Base-by-base conservation (phyloP, 1,140 invertebrate species). In the Drosophila suzukii region DNA sequence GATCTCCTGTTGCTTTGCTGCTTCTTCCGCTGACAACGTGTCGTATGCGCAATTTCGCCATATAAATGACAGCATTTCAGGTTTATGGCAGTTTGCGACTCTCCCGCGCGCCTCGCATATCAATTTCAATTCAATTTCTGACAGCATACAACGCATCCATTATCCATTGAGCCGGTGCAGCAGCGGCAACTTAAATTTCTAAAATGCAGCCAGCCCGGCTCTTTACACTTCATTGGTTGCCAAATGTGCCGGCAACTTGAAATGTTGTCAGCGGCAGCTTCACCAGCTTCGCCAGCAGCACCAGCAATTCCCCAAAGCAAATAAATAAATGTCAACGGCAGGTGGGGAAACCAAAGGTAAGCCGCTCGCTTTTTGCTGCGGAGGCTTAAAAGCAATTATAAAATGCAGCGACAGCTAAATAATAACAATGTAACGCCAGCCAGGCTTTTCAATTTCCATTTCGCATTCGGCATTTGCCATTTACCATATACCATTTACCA, bases 71-170 rank as follows among this genome's bases (percentile, higher is more conserved):
- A 78, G 63, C 66, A 79, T 83, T 86, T 88, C 50, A 75, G 67
- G 65, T 73, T 88, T 88, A 88, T 82, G 83, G 66, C 79, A 83
- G 75, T 74, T 68, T 78, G 57, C 66, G 55, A 71, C 60, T 78
- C 78, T 62, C 65, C 68, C 62, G 60, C 75, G 83, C 79, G 74
- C 49, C 61, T 65, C 82, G 79, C 79, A 86, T 86, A 86, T 86
- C 83, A 86, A 86, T 86, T 86, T 86, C 75, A 83, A 88, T 89
- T 88, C 75, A 83, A 75, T 86, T 78, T 85, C 78, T 81, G 82
- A 83, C 83, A 86, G 75, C 65, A 60, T 51, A 78, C 61, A 81
- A 65, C 73, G 62, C 62, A 66, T 76, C 54, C 72, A 76, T 76
- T 76, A 67, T 76, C 54, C 72, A 76, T 58, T 58, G 56, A 30